A percentile compares a stretch with the other conserved stretches of the same genome.
Evolutionary conservation across 2,113 vertebrate genomes (phyloP).

Genomic region (Geococcyx californianus): DNA sequence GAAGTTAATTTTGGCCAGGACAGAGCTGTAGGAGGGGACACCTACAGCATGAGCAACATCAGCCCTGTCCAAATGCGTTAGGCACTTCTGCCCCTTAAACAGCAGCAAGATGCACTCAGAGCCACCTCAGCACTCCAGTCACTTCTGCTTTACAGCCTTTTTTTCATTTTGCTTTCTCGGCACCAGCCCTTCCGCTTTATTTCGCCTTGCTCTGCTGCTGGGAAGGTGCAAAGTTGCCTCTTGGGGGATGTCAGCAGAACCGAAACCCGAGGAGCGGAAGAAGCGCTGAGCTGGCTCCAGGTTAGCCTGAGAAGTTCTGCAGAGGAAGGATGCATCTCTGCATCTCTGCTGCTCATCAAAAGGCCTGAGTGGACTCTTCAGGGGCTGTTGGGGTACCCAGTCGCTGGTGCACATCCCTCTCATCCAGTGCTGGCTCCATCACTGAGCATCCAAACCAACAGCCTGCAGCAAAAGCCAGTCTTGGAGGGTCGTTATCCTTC

Average conservation of each 20-base stretch:
- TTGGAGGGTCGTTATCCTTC: not conserved
- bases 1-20: not conserved
- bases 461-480: not conserved
- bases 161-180: not conserved
- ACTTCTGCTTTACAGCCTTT: not conserved
- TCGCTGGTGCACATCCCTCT: not conserved
- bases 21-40: not conserved
- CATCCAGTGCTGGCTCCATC: not conserved
- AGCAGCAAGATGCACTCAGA: not conserved
- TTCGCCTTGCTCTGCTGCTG: not conserved
- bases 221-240: not conserved
- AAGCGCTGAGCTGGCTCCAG: not conserved
- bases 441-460: rapidly evolving
- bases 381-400: rapidly evolving
- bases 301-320: not conserved
- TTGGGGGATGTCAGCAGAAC: not conserved
- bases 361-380: not conserved
- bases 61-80: not conserved
- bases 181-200: not conserved
- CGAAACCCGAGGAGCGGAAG: rapidly evolving
- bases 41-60: not conserved
- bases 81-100: not conserved
- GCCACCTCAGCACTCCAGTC: conserved; percentile 26
- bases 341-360: not conserved
- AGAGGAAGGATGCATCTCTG: not conserved